Percentiles rank a stretch among this genome's conserved stretches.
Evolutionary conservation across 2,113 vertebrate species (phyloP).

Genomic region (Zootoca vivipara): DNA sequence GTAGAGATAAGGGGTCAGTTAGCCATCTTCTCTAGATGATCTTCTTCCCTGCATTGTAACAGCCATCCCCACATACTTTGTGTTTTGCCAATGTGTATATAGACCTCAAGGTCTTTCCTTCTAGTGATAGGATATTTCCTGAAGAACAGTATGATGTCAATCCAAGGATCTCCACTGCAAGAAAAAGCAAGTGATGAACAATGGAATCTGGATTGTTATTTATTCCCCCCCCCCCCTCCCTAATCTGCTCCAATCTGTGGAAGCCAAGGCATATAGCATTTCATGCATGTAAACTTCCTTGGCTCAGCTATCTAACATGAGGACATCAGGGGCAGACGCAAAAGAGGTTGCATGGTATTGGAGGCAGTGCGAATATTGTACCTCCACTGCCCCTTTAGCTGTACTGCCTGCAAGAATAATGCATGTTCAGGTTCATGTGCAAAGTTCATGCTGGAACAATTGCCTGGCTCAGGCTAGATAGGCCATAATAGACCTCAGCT

Average conservation of each 20-base stretch:
- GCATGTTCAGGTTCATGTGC: too few relatives aligned
- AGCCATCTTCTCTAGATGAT: not conserved
- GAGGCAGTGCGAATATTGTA: too few relatives aligned
- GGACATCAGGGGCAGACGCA: too few relatives aligned
- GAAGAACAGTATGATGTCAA: not conserved
- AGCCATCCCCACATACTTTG: not conserved
- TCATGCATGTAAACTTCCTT: too few relatives aligned
- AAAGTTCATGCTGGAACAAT: too few relatives aligned
- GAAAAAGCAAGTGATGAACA: accelerated
- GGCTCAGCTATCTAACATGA: too few relatives aligned
- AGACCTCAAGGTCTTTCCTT: not conserved
- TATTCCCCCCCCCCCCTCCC: not conserved
- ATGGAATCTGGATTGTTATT: not conserved
- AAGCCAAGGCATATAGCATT: too few relatives aligned
- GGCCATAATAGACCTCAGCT: too few relatives aligned
- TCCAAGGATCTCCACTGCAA: not conserved
- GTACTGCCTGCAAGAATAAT: too few relatives aligned
- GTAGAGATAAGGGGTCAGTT: not conserved
- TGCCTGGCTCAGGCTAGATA: too few relatives aligned
- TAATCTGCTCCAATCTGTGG: not conserved
- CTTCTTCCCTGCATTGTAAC: not conserved
- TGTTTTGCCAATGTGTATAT: not conserved
- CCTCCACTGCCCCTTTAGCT: too few relatives aligned
- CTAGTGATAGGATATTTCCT: not conserved
- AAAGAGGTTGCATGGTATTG: too few relatives aligned